These are phyloP conservation scores for Epizoanthus fatuus DNA, from an alignment of 92 coral and sea anemone species.

Conservation along the genomic window DNA sequence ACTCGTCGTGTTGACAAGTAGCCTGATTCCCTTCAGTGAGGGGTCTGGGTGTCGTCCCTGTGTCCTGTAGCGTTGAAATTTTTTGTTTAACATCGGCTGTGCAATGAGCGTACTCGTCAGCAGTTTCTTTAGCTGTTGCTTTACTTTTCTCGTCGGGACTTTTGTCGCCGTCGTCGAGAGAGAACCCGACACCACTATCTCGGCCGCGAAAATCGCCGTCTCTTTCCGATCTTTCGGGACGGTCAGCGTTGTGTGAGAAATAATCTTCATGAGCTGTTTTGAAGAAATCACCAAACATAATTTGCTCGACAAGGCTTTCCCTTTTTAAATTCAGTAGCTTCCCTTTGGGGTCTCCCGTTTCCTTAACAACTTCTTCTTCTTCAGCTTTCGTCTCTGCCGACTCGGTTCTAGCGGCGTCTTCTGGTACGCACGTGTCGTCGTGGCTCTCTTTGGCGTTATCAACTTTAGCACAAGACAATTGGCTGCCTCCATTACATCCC, in stretches of 20 bases:
- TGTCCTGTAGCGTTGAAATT: not conserved
- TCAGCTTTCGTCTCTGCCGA: not conserved
- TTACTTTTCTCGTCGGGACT: constrained; percentile 41
- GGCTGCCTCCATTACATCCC: not conserved
- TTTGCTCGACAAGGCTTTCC: constrained; percentile 29
- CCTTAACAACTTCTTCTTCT: not conserved
- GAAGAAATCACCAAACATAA: constrained; percentile 57
- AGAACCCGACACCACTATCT: constrained; percentile 91
- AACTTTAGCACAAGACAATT: not conserved
- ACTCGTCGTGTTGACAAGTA: constrained; percentile 9
- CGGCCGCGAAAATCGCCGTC: constrained; percentile 51
- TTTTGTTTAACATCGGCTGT: not conserved
- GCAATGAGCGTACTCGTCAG: not conserved
- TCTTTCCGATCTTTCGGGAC: not conserved
- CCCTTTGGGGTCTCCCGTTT: constrained; percentile 18
- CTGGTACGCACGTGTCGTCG: not conserved
- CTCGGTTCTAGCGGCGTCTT: not conserved
- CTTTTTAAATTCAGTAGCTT: constrained; percentile 2
- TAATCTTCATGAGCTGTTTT: constrained; percentile 5
- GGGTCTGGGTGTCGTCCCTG: constrained; percentile 14
- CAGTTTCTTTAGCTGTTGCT: not conserved
- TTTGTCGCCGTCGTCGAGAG: constrained; percentile 81
- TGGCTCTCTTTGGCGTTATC: too few species aligned
- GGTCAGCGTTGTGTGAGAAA: not conserved
- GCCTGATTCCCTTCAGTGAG: constrained; percentile 23